These are phyloP conservation scores for Brachionichthys hirsutus DNA, from an alignment of 2,113 vertebrate species.

Conservation along the genomic window DNA sequence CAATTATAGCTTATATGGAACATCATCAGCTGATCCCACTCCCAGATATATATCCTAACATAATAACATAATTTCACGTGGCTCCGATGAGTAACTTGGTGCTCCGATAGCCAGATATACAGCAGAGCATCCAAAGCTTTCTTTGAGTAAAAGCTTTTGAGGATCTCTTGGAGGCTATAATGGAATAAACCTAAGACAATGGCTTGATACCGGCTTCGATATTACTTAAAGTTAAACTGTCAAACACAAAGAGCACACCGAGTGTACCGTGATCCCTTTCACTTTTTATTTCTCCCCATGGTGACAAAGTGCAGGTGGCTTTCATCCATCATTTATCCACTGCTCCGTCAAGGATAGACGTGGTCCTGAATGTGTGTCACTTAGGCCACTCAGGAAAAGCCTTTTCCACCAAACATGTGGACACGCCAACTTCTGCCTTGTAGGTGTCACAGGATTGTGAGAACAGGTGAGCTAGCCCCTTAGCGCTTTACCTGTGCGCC, in stretches of 20 bases:
- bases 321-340: conserved; percentile 16
- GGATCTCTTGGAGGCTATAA: conserved; percentile 5
- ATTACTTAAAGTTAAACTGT: conserved; percentile 11
- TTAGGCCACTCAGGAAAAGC: conserved; percentile 20
- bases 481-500: conserved; percentile 56
- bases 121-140: not conserved
- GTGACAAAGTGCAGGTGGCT: conserved; percentile 9
- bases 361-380: conserved; percentile 24
- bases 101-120: not conserved
- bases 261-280: not conserved
- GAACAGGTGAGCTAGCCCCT: conserved; percentile 45
- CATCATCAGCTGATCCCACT: too few relatives aligned
- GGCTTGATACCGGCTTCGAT: not conserved
- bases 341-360: conserved; percentile 18
- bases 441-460: conserved; percentile 55
- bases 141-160: not conserved
- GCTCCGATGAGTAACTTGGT: not conserved
- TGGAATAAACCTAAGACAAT: not conserved
- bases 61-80: too few relatives aligned
- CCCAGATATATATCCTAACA: too few relatives aligned
- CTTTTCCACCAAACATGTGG: conserved; percentile 40
- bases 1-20: too few relatives aligned
- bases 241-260: not conserved
- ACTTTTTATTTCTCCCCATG: conserved; percentile 3
- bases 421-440: conserved; percentile 43